Base-by-base conservation (phyloP, 2,888 invertebrate genomes). In the Odontocerum albicorne region DNA sequence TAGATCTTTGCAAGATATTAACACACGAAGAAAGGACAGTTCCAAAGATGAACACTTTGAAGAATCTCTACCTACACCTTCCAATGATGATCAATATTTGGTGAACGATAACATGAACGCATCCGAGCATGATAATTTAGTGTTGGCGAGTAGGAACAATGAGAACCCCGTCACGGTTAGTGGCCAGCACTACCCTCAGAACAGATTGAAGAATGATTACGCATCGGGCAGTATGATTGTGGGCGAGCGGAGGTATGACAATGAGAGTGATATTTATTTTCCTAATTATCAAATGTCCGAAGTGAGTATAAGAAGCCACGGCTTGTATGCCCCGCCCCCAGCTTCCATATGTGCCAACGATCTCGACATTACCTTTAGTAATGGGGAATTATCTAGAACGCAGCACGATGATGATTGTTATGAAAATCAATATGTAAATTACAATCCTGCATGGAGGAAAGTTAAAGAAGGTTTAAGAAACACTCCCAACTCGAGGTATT, bases 261-360 rank as follows among this genome's bases (percentile, higher is more conserved):
- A 82, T 61, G 83, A 82, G 66, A 83, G 83, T 63, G 84, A 84
- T 65, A 77, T 83, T 2, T 84, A 84, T 65, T 79, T 77, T 35
- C 76, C 77, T 0, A 76, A 78, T 58, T 84, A 84, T 63, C 83
- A 83, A 67, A 78, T 83, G 72, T 84, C 83, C 0, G 84, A 83
- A 70, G 79, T 84, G 0, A 84, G 84, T 64, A 84, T 84, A 63
- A 72, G 82, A 33, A 84, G 84, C 64, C 84, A 84, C 63, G 83
- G 83, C 0, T 61, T 83, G 13, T 84, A 84, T 67, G 83, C 83
- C 0, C 84, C 84, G 1, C 83, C 83, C 32, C 81, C 81, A 0
- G 73, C 77, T 0, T 76, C 77, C 0, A 75, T 78, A 73, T 76
- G 77, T 53, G 77, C 75, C 0, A 74, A 77, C 62, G 77, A 78